Percentiles rank a stretch among this genome's conserved stretches.
These are phyloP conservation scores for Colius striatus DNA, from an alignment of 2,113 vertebrate species.

Conservation along the genomic window DNA sequence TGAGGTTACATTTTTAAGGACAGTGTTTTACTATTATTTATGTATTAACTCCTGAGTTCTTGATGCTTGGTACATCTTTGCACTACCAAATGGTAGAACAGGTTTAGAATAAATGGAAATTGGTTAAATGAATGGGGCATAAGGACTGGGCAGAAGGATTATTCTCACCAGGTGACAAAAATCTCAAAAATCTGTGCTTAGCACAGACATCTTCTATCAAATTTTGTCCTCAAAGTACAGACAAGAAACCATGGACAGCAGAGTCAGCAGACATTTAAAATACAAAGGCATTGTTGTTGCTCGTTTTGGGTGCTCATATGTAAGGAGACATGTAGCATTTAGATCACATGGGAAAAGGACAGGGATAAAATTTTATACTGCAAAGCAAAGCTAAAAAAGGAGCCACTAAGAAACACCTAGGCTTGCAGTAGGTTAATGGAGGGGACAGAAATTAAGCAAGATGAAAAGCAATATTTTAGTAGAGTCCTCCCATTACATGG, in stretches of 20 bases:
- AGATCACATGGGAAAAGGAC: background rate
- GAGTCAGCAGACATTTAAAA: background rate
- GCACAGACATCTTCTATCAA: background rate
- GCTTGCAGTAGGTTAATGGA: rapidly evolving
- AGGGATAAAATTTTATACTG: background rate
- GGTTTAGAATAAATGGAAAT: background rate
- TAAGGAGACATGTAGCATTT: background rate
- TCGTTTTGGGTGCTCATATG: background rate
- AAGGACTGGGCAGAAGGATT: background rate
- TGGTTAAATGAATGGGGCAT: background rate
- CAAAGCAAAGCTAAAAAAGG: background rate
- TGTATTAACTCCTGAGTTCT: background rate
- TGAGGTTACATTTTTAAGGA: background rate
- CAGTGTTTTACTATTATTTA: background rate
- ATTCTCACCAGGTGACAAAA: background rate
- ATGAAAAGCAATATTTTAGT: background rate
- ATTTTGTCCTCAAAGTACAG: background rate
- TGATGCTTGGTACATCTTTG: background rate
- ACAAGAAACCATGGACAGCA: background rate
- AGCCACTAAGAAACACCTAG: background rate
- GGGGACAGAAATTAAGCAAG: background rate
- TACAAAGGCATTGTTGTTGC: background rate
- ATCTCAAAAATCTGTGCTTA: background rate
- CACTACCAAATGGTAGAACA: background rate
- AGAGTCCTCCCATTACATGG: background rate